Percentiles rank a stretch among this genome's conserved stretches.
Evolutionary conservation across 2,113 vertebrate species (phyloP).

Genomic region (Sphyrna mokarran): DNA sequence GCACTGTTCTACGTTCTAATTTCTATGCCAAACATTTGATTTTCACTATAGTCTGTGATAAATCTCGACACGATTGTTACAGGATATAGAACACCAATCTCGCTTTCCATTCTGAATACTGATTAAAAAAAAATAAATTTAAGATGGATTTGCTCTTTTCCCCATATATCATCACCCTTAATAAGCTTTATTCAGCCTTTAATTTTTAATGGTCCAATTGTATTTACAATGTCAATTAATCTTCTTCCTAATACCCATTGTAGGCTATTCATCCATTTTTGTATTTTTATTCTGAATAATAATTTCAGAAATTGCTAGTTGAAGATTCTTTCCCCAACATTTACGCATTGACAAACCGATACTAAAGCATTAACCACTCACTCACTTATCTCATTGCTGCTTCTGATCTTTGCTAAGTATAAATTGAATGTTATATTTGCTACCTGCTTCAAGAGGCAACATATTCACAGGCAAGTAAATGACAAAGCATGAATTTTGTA

Average conservation of each 20-base stretch:
- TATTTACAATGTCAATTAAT: background rate
- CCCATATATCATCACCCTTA: background rate
- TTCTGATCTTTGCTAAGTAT: background rate
- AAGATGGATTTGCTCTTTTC: background rate
- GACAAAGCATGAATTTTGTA: background rate
- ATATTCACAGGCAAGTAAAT: background rate
- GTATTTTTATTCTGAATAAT: background rate
- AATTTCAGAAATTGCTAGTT: background rate
- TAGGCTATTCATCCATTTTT: background rate
- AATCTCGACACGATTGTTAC: background rate
- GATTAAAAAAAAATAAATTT: background rate
- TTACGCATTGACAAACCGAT: conserved; percentile 6
- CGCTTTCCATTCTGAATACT: background rate
- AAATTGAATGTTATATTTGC: background rate
- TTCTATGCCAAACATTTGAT: background rate
- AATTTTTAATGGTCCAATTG: background rate
- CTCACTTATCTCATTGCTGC: background rate
- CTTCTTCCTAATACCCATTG: background rate
- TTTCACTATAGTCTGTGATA: background rate
- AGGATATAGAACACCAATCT: background rate
- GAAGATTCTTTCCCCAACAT: background rate
- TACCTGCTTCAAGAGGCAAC: background rate
- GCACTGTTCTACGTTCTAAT: no score
- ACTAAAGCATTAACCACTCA: background rate
- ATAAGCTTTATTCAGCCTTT: background rate